phyloP scores from a whole-genome alignment of 2,797 vertebrate genomes.

The Acestrorhynchus altus region DNA sequence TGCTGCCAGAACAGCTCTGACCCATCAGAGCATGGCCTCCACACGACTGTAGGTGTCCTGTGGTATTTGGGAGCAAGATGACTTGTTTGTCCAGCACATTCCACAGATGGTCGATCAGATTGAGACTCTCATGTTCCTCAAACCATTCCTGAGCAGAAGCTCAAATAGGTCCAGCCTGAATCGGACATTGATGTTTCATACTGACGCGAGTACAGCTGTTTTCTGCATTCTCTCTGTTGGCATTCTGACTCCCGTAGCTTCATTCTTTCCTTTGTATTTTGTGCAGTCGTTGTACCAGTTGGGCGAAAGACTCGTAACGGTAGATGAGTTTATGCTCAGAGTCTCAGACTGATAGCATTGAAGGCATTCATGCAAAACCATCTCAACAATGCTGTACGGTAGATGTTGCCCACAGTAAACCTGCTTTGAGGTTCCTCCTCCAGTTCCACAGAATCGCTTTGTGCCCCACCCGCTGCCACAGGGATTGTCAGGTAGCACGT shows the following conservation, averaged over 20 bases:
- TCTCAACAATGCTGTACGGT: not conserved
- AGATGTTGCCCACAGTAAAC: not conserved
- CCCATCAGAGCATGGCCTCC: too few species aligned
- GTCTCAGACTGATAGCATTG: not conserved
- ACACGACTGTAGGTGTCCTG: too few species aligned
- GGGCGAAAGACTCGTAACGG: not conserved
- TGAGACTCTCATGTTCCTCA: too few species aligned
- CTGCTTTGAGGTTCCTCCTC: not conserved
- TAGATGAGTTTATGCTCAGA: not conserved
- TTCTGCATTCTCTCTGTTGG: not conserved
- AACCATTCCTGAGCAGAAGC: too few species aligned
- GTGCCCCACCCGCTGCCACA: not conserved
- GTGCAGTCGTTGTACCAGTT: not conserved
- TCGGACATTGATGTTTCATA: too few species aligned
- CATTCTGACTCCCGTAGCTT: not conserved
- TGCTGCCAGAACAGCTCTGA: too few species aligned
- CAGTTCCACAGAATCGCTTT: slow-evolving; percentile 10
- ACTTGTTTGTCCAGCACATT: too few species aligned
- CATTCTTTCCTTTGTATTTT: not conserved
- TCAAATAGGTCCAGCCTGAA: too few species aligned
- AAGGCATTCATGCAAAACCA: slow-evolving; percentile 10
- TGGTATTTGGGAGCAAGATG: too few species aligned
- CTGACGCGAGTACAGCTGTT: not conserved
- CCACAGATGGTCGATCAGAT: too few species aligned
- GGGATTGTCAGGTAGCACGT: slow-evolving; percentile 15